These are phyloP conservation scores for Neodiprion pinetum DNA, from an alignment of 1,140 invertebrate species.

Conservation along the genomic window DNA sequence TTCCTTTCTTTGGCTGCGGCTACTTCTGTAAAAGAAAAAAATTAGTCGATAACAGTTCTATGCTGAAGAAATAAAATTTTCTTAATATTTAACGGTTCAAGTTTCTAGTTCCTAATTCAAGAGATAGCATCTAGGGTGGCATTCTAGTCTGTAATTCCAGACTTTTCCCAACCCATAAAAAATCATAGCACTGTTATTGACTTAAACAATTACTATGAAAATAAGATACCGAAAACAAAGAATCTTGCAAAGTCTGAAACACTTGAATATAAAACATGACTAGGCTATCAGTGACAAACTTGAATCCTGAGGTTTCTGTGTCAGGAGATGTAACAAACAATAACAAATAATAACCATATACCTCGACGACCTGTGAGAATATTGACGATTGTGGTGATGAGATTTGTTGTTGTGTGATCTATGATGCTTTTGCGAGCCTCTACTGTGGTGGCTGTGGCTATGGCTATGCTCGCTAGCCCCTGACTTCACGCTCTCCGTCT, in stretches of 20 bases:
- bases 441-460: slow-evolving; percentile 56
- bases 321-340: too few species aligned
- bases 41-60: background rate
- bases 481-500: slow-evolving; percentile 61
- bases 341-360: slow-evolving; percentile 25
- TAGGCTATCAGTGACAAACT: too few species aligned
- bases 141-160: too few species aligned
- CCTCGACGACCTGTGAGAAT: slow-evolving; percentile 60
- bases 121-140: too few species aligned
- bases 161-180: too few species aligned
- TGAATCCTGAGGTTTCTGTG: too few species aligned
- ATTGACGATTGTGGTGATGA: slow-evolving; percentile 52
- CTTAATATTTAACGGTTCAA: slow-evolving; percentile 3
- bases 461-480: slow-evolving; percentile 61
- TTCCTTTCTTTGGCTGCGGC: slow-evolving; percentile 54
- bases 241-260: too few species aligned
- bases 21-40: slow-evolving; percentile 44
- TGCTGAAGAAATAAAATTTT: background rate
- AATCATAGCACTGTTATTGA: too few species aligned
- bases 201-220: too few species aligned
- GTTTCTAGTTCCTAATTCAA: slow-evolving; percentile 10
- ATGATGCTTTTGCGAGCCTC: slow-evolving; percentile 52
- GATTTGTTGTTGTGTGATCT: slow-evolving; percentile 55
- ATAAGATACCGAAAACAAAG: too few species aligned
- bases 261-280: too few species aligned